phyloP scores from a whole-genome alignment of 2,113 vertebrate genomes.

The Canis aureus region DNA sequence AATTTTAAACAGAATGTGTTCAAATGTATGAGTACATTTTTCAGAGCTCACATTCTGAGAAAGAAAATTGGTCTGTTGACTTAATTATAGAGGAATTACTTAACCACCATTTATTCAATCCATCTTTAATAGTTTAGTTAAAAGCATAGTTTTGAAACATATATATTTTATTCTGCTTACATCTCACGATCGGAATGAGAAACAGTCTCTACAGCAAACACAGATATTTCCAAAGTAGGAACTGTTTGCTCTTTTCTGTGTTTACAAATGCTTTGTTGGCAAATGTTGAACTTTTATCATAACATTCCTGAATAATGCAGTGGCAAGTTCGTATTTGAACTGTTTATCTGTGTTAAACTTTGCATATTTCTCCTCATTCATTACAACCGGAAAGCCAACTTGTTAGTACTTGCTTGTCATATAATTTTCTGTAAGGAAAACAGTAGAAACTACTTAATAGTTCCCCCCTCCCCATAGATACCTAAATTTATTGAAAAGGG shows the following conservation, averaged over 20 bases:
- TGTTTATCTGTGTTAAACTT: background rate
- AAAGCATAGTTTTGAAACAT: conserved; percentile 46
- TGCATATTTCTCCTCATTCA: background rate
- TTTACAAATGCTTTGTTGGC: conserved; percentile 71
- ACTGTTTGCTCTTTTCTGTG: conserved; percentile 42
- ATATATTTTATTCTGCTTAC: conserved; percentile 40
- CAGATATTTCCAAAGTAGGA: conserved; percentile 55
- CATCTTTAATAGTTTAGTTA: conserved; percentile 48
- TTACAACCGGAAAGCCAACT: conserved; percentile 15
- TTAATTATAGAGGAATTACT: conserved; percentile 42
- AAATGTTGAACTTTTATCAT: conserved; percentile 62
- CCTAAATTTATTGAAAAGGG: background rate
- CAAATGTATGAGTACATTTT: conserved; percentile 25
- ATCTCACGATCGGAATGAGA: conserved; percentile 52
- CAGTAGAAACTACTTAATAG: background rate
- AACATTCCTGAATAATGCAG: conserved; percentile 64
- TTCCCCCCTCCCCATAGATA: background rate
- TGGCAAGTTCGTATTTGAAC: background rate
- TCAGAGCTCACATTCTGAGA: background rate
- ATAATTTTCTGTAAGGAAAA: background rate
- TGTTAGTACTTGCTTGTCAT: background rate
- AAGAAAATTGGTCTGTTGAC: background rate
- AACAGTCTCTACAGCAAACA: background rate
- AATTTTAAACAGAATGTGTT: background rate
- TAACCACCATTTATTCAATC: conserved; percentile 15